Percentiles rank a stretch among this genome's conserved stretches.
phyloP scores from a whole-genome alignment of 2,797 vertebrate species.

The Ambastaia sidthimunki region DNA sequence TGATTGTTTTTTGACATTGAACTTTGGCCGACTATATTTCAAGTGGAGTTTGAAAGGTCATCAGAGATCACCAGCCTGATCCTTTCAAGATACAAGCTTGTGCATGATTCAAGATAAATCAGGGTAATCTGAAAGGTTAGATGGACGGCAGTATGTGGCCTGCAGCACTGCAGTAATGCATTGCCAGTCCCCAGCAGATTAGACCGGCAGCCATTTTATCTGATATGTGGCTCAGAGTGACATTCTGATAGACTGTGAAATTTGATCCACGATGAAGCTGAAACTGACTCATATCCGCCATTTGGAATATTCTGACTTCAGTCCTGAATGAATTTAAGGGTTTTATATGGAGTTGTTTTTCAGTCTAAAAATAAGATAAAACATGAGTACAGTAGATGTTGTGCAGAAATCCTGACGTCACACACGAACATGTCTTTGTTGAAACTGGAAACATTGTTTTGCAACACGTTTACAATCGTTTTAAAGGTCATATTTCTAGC shows the following conservation, averaged over 20 bases:
- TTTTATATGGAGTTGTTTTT: neutral
- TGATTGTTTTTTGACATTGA: neutral
- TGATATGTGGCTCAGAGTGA: constrained; percentile 32
- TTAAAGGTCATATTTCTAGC: neutral
- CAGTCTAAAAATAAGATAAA: neutral
- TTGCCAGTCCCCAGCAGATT: constrained; percentile 58
- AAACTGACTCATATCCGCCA: constrained; percentile 22
- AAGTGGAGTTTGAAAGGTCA: neutral
- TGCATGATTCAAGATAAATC: constrained; percentile 73
- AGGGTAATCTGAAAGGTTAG: constrained; percentile 75
- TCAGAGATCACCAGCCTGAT: constrained; percentile 55
- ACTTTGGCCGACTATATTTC: neutral
- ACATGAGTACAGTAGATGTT: neutral
- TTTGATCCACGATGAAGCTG: constrained; percentile 15
- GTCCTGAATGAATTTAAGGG: neutral
- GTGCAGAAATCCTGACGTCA: constrained; percentile 4
- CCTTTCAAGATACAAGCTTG: constrained; percentile 77
- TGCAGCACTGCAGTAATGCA: constrained; percentile 60
- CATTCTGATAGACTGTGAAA: constrained; percentile 14
- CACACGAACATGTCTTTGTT: neutral
- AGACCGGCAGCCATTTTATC: constrained; percentile 38
- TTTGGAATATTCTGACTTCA: neutral
- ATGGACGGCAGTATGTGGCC: constrained; percentile 46
- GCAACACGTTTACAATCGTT: neutral
- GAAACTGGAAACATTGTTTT: constrained; percentile 18